These are phyloP conservation scores for Parambassis ranga DNA, from an alignment of 2,797 vertebrate species.

Conservation along the genomic window DNA sequence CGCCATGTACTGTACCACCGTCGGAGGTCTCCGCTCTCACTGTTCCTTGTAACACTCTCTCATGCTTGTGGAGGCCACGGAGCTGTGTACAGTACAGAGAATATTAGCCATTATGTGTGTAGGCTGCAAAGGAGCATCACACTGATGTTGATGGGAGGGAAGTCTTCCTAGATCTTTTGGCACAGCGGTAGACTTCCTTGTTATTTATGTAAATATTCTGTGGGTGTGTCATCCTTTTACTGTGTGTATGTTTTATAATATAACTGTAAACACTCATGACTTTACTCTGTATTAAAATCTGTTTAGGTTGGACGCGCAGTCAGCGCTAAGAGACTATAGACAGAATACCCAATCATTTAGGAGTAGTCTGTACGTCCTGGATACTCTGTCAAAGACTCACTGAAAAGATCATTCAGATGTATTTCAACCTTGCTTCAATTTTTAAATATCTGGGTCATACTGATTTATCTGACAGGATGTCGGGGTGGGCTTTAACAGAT, in stretches of 20 bases:
- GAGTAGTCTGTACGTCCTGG: conserved; percentile 19
- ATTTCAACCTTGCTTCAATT: background rate
- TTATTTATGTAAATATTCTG: conserved; percentile 77
- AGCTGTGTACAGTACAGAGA: conserved; percentile 34
- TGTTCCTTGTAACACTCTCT: background rate
- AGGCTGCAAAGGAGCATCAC: conserved; percentile 35
- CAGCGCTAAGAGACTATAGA: conserved; percentile 32
- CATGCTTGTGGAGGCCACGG: background rate
- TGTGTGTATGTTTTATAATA: conserved; percentile 75
- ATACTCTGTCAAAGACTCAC: no score
- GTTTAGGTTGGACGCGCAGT: conserved; percentile 35
- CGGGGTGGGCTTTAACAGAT: no score
- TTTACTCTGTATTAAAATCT: conserved; percentile 66
- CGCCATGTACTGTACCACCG: background rate
- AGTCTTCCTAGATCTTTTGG: conserved; percentile 39
- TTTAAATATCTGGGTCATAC: conserved; percentile 24
- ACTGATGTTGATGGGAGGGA: conserved; percentile 13
- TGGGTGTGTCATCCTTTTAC: conserved; percentile 68
- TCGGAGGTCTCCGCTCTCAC: conserved; percentile 8
- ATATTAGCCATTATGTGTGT: conserved; percentile 40
- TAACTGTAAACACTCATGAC: conserved; percentile 71
- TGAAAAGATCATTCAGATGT: conserved; percentile 1
- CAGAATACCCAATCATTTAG: conserved; percentile 21
- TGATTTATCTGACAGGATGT: background rate
- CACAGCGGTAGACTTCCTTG: conserved; percentile 54